Evolutionary conservation across 2,797 vertebrate genomes (phyloP).

Genomic region (Galagoides demidoff): DNA sequence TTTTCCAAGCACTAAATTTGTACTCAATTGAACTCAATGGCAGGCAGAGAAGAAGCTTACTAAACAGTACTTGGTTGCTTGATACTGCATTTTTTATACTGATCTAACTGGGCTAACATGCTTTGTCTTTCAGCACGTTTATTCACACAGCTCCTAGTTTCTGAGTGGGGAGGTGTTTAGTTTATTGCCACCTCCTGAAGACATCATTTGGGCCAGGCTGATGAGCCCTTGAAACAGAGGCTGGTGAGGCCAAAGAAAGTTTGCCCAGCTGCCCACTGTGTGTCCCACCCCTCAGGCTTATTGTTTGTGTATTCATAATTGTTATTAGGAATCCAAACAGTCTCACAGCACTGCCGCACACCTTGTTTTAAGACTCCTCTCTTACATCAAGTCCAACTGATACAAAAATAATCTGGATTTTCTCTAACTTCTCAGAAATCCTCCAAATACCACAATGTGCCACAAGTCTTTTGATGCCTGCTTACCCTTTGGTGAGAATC

Average conservation of each 20-base stretch:
- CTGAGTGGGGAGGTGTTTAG: not conserved
- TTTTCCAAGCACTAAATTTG: not conserved
- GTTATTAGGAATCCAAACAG: not conserved
- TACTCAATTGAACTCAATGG: not conserved
- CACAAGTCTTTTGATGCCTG: not conserved
- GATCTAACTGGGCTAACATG: not conserved
- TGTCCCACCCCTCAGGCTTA: not conserved
- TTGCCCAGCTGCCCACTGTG: not conserved
- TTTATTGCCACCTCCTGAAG: not conserved
- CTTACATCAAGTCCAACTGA: not conserved
- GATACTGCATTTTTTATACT: not conserved
- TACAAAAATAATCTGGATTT: slow-evolving; percentile 13
- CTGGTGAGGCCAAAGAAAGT: not conserved
- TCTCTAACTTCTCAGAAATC: slow-evolving; percentile 52
- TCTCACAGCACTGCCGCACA: not conserved
- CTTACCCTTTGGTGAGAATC: not conserved
- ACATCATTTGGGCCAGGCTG: not conserved
- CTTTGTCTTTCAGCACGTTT: not conserved
- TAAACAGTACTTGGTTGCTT: not conserved
- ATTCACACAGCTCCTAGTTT: not conserved
- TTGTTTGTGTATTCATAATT: not conserved
- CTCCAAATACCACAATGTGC: slow-evolving; percentile 24
- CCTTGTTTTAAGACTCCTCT: not conserved
- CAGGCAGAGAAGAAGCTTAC: not conserved
- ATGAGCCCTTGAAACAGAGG: slow-evolving; percentile 15